Evolutionary conservation across 2,113 vertebrate species (phyloP), one percentile per base, ranked within the genome.

Genomic region (Ictalurus punctatus): DNA sequence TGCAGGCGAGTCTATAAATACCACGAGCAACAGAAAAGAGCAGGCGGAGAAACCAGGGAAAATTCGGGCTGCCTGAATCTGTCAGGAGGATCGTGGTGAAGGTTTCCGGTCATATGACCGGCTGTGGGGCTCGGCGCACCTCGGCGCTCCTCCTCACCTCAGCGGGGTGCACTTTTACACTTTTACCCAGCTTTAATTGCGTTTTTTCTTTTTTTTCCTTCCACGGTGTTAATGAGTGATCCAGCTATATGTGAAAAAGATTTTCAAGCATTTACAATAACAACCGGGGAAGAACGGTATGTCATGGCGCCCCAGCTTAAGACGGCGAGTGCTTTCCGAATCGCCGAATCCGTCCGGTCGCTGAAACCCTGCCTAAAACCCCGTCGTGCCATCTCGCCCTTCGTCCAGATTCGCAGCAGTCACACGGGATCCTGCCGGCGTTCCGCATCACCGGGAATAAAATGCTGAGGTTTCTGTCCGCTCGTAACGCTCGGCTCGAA

Each of bases 1-100:
- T 84, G 74, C 78, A 84, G 86, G 86, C 78, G 81, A 73, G 71
- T 85, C 86, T 92, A 91, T 90, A 92, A 92, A 90, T 90, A 91
- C 89, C 52, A 21, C 44, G 34, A 65, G 87, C 89, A 91, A 87
- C 89, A 89, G 85, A 90, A 84, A 89, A 83, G 67, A 34, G 88
- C 91, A 87, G 86, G 84, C 73, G 58, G 67, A 23, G 83, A 90
- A 88, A 71, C 4, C 23, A 83, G 87, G 82, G 85, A 83, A 82
- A 88, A 88, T 63, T 81, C 69, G 79, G 84, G 82, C 89, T 85
- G 84, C 83, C 82, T 90, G 65, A 87, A 84, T 89, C 86, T 89
- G 85, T 86, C 87, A 86, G 81, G 87, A 73, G 80, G 65, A 14
- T 59, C 54, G 54, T 37, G 25, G n/a, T 71, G 63, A 40, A 83